A percentile compares a stretch with the other conserved stretches of the same genome.
Conservation (phyloP, 1,140 invertebrate genomes). For the Neuroterus valhalla region DNA sequence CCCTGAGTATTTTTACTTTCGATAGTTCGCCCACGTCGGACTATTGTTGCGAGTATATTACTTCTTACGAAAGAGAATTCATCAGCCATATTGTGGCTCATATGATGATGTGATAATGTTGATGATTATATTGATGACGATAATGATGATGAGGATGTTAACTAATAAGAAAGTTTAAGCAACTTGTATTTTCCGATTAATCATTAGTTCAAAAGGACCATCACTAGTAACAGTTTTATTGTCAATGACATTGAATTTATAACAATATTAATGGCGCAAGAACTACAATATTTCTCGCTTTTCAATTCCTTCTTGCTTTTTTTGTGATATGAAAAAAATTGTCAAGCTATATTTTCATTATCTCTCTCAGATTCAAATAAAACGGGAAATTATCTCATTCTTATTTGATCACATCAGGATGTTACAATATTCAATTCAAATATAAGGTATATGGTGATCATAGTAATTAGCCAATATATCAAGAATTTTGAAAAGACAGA, state of each 20-base stretch:
- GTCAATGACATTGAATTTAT: not conserved
- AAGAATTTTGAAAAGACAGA: slow-evolving; percentile 11
- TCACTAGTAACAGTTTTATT: not conserved
- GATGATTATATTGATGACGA: no score
- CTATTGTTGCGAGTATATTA: slow-evolving; percentile 23
- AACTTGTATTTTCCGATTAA: not conserved
- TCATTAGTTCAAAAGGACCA: not conserved
- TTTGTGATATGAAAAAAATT: no score
- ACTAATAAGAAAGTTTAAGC: slow-evolving; percentile 17
- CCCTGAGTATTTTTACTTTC: slow-evolving; percentile 56
- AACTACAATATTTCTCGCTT: not conserved
- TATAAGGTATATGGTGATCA: not conserved
- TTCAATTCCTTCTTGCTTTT: not conserved
- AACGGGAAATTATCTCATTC: not conserved
- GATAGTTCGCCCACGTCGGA: slow-evolving; percentile 43
- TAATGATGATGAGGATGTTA: not conserved
- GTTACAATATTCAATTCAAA: not conserved
- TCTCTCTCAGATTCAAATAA: not conserved
- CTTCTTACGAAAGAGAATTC: slow-evolving; percentile 35
- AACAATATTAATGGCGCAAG: not conserved
- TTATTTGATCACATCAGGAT: not conserved
- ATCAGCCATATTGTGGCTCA: not conserved
- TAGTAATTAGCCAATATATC: not conserved
- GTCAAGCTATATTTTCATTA: not conserved
- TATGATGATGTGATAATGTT: no score